Evolutionary conservation across 2,113 vertebrate species (phyloP).

Genomic region (Stigmatopora argus): DNA sequence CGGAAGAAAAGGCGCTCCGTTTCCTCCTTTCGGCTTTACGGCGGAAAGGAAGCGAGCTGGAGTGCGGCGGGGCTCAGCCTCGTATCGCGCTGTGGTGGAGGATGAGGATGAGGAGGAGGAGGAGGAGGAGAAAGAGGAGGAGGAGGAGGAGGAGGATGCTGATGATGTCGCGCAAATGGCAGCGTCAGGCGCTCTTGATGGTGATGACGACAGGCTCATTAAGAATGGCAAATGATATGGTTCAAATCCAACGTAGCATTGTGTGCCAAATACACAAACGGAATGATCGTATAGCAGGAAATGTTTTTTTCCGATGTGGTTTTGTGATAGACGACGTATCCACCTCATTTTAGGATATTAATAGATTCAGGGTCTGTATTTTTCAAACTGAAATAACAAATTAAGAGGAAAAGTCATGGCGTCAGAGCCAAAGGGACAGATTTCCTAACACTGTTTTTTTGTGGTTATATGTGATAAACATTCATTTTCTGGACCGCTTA

Average conservation of each 20-base stretch:
- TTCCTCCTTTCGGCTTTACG: neutral
- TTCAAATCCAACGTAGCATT: neutral
- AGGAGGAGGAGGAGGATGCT: slow-evolving; percentile 24
- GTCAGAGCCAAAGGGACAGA: too few relatives aligned
- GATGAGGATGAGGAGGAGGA: neutral
- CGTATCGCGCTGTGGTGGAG: neutral
- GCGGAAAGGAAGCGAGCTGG: neutral
- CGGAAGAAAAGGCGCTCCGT: neutral
- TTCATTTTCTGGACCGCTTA: too few relatives aligned
- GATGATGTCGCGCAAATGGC: slow-evolving; percentile 63
- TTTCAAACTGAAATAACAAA: too few relatives aligned
- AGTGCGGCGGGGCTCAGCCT: neutral
- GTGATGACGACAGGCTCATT: neutral
- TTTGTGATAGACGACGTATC: too few relatives aligned
- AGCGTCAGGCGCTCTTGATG: slow-evolving; percentile 35
- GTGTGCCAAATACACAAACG: neutral
- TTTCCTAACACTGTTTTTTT: neutral
- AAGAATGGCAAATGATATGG: neutral
- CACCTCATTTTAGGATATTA: too few relatives aligned
- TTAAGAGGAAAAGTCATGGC: too few relatives aligned
- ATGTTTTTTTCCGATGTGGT: neutral
- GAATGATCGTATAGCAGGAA: neutral
- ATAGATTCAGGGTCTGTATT: too few relatives aligned
- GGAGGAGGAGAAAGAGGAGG: neutral
- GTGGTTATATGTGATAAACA: neutral